Percentiles rank a stretch among this genome's conserved stretches.
phyloP scores from a whole-genome alignment of 2,113 vertebrate species.

The Brachypteracias leptosomus region DNA sequence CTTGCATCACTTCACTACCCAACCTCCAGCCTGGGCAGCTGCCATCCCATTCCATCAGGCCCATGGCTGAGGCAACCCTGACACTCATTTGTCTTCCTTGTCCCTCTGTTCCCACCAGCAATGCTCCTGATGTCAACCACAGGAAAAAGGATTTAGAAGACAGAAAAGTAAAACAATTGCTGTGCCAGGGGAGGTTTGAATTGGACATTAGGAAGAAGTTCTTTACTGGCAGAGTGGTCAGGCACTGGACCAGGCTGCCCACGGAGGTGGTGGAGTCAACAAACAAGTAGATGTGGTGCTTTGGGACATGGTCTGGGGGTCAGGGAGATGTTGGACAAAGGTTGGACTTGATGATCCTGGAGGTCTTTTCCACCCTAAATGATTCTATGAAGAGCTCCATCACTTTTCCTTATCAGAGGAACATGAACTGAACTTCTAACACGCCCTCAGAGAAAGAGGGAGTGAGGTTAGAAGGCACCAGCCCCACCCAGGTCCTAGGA shows the following conservation, averaged over 20 bases:
- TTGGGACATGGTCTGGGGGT: no score
- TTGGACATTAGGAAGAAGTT: no score
- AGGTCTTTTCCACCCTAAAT: no score
- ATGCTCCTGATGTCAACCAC: neutral
- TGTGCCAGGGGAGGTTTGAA: no score
- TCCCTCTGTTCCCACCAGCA: neutral
- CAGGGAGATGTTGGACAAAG: no score
- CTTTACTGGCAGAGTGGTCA: no score
- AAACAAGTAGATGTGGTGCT: no score
- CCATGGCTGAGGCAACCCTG: neutral
- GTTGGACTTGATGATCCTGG: no score
- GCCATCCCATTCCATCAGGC: neutral
- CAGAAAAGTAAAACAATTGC: neutral
- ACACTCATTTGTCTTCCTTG: neutral
- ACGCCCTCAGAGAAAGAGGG: neutral
- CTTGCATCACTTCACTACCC: neutral
- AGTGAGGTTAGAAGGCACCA: neutral
- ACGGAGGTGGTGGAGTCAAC: no score
- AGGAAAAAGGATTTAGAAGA: neutral
- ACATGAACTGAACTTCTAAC: neutral
- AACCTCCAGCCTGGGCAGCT: neutral
- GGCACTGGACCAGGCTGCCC: no score
- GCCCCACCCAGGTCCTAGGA: neutral
- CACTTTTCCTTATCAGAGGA: neutral
- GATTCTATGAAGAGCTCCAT: neutral